These are phyloP conservation scores for Brachionus koreanus DNA, from an alignment of 1,140 invertebrate species.

Conservation along the genomic window DNA sequence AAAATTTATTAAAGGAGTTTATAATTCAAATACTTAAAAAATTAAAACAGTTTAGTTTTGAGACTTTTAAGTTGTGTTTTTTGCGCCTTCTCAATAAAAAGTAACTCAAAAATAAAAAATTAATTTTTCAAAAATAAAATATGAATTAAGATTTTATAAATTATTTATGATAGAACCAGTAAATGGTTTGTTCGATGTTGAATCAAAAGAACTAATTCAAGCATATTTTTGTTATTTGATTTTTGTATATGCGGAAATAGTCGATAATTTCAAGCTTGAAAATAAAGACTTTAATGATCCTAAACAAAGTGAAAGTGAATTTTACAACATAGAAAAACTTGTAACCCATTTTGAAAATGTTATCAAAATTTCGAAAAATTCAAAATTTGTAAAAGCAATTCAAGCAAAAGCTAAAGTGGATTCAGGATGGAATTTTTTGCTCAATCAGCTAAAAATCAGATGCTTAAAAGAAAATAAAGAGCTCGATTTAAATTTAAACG, in stretches of 20 bases:
- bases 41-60: not conserved
- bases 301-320: not conserved
- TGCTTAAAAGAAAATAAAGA: not conserved
- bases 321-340: not conserved
- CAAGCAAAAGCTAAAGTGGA: not conserved
- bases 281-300: conserved; percentile 17
- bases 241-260: not conserved
- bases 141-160: not conserved
- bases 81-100: conserved; percentile 7
- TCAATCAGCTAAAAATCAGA: conserved; percentile 2
- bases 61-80: conserved; percentile 22
- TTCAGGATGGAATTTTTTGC: conserved; percentile 14
- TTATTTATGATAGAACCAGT: not conserved
- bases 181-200: not conserved
- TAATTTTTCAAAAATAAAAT: not conserved
- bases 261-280: not conserved
- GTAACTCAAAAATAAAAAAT: not conserved
- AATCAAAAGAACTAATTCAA: not conserved
- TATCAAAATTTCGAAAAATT: not conserved
- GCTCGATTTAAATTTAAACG: not conserved
- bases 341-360: not conserved
- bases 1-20: not conserved
- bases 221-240: conserved; percentile 23
- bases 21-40: not conserved
- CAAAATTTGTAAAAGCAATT: not conserved